phyloP scores from a whole-genome alignment of 2,888 invertebrate species.

The Acanthacorydalis orientalis region DNA sequence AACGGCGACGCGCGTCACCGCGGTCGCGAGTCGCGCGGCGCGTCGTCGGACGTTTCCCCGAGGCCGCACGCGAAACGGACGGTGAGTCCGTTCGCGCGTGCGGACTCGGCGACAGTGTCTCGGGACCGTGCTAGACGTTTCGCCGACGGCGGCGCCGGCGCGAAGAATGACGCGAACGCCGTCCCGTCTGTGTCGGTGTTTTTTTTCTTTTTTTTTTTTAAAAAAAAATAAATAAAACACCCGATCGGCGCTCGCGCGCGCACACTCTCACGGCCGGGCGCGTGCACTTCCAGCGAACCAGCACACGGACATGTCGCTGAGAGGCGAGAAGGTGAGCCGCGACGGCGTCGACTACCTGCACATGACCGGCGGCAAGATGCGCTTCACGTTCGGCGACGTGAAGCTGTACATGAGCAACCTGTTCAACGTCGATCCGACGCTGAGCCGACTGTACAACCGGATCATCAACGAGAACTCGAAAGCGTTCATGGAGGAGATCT shows the following conservation, averaged over 20 bases:
- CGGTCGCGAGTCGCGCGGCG: no score
- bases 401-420: constrained; percentile 45
- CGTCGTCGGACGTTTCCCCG: no score
- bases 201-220: neutral
- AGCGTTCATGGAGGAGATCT: constrained; percentile 47
- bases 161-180: no score
- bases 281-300: constrained; percentile 39
- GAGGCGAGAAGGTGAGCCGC: constrained; percentile 34
- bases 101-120: no score
- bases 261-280: no score
- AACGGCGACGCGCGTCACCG: no score
- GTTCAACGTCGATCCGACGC: constrained; percentile 45
- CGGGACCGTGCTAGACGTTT: no score
- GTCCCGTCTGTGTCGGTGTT: no score
- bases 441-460: constrained; percentile 46
- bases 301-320: constrained; percentile 43
- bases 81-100: no score
- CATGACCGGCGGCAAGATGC: constrained; percentile 45
- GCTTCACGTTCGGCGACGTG: constrained; percentile 40
- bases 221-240: neutral
- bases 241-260: neutral
- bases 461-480: constrained; percentile 50
- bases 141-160: no score
- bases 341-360: constrained; percentile 41
- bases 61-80: no score